A percentile compares a stretch with the other conserved stretches of the same genome.
These are phyloP conservation scores for Vulpes vulpes DNA, from an alignment of 2,113 vertebrate genomes.

Conservation along the genomic window DNA sequence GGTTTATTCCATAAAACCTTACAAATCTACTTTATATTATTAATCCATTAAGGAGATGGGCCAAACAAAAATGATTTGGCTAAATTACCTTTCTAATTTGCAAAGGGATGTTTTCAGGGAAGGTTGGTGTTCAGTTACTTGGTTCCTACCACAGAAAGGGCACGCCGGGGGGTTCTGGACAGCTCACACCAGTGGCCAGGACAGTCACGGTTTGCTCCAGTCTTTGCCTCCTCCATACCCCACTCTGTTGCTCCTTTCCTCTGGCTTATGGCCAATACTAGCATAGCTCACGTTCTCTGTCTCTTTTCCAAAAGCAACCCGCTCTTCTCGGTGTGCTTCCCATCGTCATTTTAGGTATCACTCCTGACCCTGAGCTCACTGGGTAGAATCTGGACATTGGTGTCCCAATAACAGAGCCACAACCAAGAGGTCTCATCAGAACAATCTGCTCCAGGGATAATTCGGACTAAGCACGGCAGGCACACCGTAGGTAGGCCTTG, in stretches of 20 bases:
- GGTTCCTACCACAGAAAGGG: not conserved
- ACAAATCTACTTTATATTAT: slow-evolving; percentile 18
- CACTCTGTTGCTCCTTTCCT: not conserved
- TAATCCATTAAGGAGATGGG: not conserved
- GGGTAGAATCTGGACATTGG: not conserved
- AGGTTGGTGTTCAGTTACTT: not conserved
- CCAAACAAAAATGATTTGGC: slow-evolving; percentile 19
- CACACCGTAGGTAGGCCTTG: too few species aligned
- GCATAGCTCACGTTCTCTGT: not conserved
- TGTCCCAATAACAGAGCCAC: not conserved
- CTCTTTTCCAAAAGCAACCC: not conserved
- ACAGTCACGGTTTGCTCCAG: not conserved
- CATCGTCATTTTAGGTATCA: not conserved
- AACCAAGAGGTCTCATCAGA: not conserved
- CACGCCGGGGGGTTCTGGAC: not conserved
- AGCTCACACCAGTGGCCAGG: too few species aligned
- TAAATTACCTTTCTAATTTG: not conserved
- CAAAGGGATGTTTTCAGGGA: slow-evolving; percentile 7
- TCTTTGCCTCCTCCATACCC: not conserved
- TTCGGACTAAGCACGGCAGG: not conserved
- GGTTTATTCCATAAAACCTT: slow-evolving; percentile 17
- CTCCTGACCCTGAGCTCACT: not conserved
- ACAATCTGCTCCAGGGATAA: not conserved
- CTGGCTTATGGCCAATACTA: not conserved
- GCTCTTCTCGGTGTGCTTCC: not conserved